Evolutionary conservation across 2,888 invertebrate genomes (phyloP).

Genomic region (Platycheirus rosarum): DNA sequence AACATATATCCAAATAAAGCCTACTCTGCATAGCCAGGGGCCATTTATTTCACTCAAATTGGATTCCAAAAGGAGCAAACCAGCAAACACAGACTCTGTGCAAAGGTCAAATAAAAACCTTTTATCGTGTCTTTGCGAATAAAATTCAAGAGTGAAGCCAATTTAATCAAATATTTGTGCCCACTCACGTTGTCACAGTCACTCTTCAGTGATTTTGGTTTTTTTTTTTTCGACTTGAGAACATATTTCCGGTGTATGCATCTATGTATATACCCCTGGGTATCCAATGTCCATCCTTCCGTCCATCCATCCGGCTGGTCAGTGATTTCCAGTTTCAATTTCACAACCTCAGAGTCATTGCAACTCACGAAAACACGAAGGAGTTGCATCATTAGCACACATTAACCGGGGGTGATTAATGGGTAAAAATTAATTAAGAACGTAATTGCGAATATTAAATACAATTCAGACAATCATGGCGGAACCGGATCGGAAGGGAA

Average conservation of each 20-base stretch:
- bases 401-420: slow-evolving; percentile 42
- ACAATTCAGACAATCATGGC: slow-evolving; percentile 37
- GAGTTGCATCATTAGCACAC: slow-evolving; percentile 43
- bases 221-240: slow-evolving; percentile 22
- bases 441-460: slow-evolving; percentile 68
- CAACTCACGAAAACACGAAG: slow-evolving; percentile 12
- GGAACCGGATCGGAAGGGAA: not conserved
- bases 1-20: slow-evolving; percentile 37
- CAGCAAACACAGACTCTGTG: slow-evolving; percentile 26
- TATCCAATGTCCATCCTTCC: slow-evolving; percentile 41
- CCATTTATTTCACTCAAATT: slow-evolving; percentile 35
- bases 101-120: slow-evolving; percentile 49
- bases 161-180: slow-evolving; percentile 58
- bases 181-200: slow-evolving; percentile 18
- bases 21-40: slow-evolving; percentile 1
- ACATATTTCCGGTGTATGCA: slow-evolving; percentile 54
- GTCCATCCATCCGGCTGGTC: slow-evolving; percentile 42
- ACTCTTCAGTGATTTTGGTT: not conserved
- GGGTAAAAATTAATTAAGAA: slow-evolving; percentile 62
- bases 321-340: slow-evolving; percentile 43
- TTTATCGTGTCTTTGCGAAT: slow-evolving; percentile 32
- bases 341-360: slow-evolving; percentile 34
- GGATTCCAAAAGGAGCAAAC: slow-evolving; percentile 22
- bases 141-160: slow-evolving; percentile 42
- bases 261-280: slow-evolving; percentile 36